Conservation (phyloP, 2,797 vertebrate genomes). For the Muscicapa striata region DNA sequence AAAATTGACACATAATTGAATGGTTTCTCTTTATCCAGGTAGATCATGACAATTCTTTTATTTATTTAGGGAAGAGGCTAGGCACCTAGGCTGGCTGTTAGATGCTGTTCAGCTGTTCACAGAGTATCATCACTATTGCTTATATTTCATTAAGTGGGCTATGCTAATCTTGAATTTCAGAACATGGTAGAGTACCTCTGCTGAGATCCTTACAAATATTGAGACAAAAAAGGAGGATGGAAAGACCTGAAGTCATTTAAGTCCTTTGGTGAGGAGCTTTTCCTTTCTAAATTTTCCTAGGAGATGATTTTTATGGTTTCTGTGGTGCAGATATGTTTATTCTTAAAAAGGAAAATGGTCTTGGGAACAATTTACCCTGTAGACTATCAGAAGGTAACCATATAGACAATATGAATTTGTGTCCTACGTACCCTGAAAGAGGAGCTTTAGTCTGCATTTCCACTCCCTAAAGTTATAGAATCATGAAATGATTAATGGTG, state of each 20-base stretch:
- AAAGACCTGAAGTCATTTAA: background rate
- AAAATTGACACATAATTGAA: background rate
- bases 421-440: background rate
- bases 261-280: background rate
- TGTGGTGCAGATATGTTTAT: background rate
- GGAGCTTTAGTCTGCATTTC: background rate
- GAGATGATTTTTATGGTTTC: background rate
- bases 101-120: background rate
- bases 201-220: background rate
- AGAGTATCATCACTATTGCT: background rate
- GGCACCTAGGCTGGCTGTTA: background rate
- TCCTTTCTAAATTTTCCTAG: background rate
- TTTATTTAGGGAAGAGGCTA: background rate
- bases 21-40: background rate
- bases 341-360: rapidly evolving
- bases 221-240: background rate
- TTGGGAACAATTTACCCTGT: background rate
- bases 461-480: background rate
- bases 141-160: background rate
- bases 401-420: background rate
- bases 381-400: background rate
- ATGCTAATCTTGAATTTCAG: background rate
- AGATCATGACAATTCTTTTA: background rate
- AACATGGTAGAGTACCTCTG: background rate
- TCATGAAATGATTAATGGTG: rapidly evolving